These are phyloP conservation scores for Sylvietta virens DNA, from an alignment of 2,113 vertebrate genomes.

Conservation along the genomic window DNA sequence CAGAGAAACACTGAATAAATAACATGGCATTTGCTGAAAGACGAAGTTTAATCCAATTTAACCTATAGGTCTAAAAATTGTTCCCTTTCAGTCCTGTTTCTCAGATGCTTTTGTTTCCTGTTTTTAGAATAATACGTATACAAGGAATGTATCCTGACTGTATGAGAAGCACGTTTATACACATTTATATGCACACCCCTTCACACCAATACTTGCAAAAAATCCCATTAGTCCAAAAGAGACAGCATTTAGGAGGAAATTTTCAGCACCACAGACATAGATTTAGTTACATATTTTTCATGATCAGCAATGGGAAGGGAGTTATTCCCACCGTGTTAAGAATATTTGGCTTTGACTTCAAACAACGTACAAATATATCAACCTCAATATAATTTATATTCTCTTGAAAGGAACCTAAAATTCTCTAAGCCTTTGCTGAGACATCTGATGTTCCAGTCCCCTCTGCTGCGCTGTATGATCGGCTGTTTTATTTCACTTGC, in stretches of 20 bases:
- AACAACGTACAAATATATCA: constrained; percentile 9
- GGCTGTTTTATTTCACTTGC: constrained; percentile 6
- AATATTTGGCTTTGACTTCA: constrained; percentile 46
- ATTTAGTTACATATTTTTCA: constrained; percentile 3
- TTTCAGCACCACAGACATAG: not conserved
- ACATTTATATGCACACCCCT: constrained; percentile 15
- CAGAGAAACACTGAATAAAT: constrained; percentile 38
- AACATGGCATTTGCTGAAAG: constrained; percentile 35
- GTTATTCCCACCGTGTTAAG: not conserved
- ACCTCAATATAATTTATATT: constrained; percentile 41
- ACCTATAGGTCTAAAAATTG: not conserved
- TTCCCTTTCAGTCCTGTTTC: not conserved
- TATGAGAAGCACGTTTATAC: not conserved
- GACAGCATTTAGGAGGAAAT: constrained; percentile 10
- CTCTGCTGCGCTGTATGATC: not conserved
- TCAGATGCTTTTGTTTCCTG: not conserved
- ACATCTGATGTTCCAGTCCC: constrained; percentile 32
- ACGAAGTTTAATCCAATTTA: constrained; percentile 43
- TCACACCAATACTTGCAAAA: not conserved
- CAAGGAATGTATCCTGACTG: not conserved
- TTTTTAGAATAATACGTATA: not conserved
- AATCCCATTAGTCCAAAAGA: not conserved
- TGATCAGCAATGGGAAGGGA: not conserved
- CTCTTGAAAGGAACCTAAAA: constrained; percentile 50
- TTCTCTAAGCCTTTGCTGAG: constrained; percentile 33